phyloP scores from a whole-genome alignment of 2,797 vertebrate genomes.

The Hippocampus kuda region DNA sequence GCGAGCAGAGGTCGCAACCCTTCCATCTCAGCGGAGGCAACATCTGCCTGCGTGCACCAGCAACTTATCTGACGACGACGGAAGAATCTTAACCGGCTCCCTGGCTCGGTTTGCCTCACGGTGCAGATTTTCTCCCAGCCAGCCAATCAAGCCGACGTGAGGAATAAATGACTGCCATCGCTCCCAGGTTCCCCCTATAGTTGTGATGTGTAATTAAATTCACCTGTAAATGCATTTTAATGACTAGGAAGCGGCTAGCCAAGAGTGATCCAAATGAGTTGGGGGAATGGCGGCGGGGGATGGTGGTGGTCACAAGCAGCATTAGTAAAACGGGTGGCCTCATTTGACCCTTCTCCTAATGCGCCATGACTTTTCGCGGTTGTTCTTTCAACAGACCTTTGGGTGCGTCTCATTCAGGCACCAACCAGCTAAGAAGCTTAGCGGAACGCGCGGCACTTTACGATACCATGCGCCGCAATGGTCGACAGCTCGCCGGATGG shows the following conservation, averaged over 20 bases:
- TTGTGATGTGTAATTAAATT: not conserved
- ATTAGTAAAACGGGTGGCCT: constrained; percentile 9
- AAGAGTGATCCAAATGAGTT: not conserved
- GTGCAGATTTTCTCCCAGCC: constrained; percentile 10
- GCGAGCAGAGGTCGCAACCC: constrained; percentile 55
- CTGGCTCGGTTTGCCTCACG: constrained; percentile 10
- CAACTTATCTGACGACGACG: constrained; percentile 32
- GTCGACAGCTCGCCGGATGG: not conserved
- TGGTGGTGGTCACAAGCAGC: not conserved
- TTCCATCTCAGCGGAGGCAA: constrained; percentile 56
- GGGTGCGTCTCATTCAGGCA: not conserved
- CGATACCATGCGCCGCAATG: not conserved
- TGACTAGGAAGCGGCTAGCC: not conserved
- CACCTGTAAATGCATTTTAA: not conserved
- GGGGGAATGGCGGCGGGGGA: not conserved
- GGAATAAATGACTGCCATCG: not conserved
- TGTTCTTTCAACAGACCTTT: constrained; percentile 27
- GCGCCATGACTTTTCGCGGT: constrained; percentile 10
- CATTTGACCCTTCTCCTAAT: constrained; percentile 3
- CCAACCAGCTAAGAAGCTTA: constrained; percentile 44
- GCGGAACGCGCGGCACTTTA: constrained; percentile 31
- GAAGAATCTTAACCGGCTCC: constrained; percentile 11
- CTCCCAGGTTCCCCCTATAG: not conserved
- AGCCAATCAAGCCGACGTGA: not conserved
- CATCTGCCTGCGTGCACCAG: constrained; percentile 54